Base-by-base conservation (phyloP, 2,113 vertebrate genomes). In the Spea multiplicata region DNA sequence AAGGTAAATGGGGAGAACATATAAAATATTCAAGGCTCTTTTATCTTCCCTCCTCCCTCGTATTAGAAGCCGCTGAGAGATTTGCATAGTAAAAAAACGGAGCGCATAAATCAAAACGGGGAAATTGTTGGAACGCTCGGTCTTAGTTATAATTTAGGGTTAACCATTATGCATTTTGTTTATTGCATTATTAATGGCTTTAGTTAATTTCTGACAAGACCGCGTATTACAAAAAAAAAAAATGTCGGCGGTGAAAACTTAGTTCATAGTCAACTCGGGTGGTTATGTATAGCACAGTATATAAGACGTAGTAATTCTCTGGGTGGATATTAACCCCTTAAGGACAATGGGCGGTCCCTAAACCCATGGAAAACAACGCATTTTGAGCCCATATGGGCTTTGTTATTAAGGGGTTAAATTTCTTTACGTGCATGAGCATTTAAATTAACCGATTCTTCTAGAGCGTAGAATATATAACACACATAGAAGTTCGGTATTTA, bases 101-200 rank as follows among this genome's bases (percentile, higher is more conserved):
- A 90, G 84, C 84, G 85, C 91, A 93, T 93, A 93, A 93, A 93
- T 93, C 92, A 93, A 89, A 85, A 84, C 83, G 88, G 5, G 5
- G 89, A 90, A 92, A 92, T 86, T 92, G 90, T 88, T 89, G 90
- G 90, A 91, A 91, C 5, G 77, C 88, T 92, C 87, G 91, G 90
- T 92, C 90, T 93, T 92, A 91, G 91, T 91, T 93, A 90, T 93
- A 92, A 93, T 92, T 93, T 93, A 93, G 92, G 92, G 92, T 93
- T 93, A 93, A 93, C 91, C 88, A 84, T 91, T 88, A 87, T 90
- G 89, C 90, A 90, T 91, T 92, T 92, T 89, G 87, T 88, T 91
- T 90, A 91, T 89, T 91, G 87, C 92, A 91, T 93, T 93, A 93
- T 93, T 93, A 92, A 93, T 93, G 89, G 89, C 88, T 91, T 89